Evolutionary conservation across 2,113 vertebrate species (phyloP).

Genomic region (Pheucticus melanocephalus): DNA sequence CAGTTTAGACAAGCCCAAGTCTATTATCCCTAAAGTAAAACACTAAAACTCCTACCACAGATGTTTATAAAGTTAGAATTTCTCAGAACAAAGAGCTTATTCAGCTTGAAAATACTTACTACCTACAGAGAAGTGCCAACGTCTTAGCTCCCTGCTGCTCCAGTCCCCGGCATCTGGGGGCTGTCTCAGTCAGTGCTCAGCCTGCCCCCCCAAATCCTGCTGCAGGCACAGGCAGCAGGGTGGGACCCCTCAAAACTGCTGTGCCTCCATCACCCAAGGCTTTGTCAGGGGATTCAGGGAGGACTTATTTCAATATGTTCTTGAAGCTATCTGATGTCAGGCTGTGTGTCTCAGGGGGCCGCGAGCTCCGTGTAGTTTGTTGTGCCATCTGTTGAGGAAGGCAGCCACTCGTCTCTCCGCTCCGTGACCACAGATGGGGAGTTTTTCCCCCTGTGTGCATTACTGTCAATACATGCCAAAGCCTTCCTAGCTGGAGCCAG

Average conservation of each 20-base stretch:
- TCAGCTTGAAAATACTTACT: conserved; percentile 10
- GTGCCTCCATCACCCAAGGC: conserved; percentile 42
- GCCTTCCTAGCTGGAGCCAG: conserved; percentile 62
- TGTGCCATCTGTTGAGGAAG: conserved; percentile 71
- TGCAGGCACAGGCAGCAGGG: neutral
- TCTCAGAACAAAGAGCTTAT: conserved; percentile 59
- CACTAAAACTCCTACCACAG: neutral
- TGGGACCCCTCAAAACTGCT: conserved; percentile 57
- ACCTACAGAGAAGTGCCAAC: neutral
- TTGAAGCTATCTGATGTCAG: conserved; percentile 70
- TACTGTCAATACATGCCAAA: conserved; percentile 75
- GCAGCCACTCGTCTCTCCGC: conserved; percentile 66
- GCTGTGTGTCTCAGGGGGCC: conserved; percentile 58
- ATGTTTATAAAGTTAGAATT: conserved; percentile 22
- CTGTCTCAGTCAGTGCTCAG: conserved; percentile 32
- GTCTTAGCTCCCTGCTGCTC: neutral
- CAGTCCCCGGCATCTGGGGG: neutral
- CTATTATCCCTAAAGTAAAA: neutral
- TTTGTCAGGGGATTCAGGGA: conserved; percentile 67
- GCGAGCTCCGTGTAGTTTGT: conserved; percentile 46
- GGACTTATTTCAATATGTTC: conserved; percentile 75
- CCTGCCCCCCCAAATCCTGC: conserved; percentile 17
- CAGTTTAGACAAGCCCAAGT: neutral
- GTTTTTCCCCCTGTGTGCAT: conserved; percentile 50
- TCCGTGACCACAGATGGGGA: conserved; percentile 73